Conservation (phyloP, 35 echinoderm and acorn worm species). For the Apostichopus japonicus region DNA sequence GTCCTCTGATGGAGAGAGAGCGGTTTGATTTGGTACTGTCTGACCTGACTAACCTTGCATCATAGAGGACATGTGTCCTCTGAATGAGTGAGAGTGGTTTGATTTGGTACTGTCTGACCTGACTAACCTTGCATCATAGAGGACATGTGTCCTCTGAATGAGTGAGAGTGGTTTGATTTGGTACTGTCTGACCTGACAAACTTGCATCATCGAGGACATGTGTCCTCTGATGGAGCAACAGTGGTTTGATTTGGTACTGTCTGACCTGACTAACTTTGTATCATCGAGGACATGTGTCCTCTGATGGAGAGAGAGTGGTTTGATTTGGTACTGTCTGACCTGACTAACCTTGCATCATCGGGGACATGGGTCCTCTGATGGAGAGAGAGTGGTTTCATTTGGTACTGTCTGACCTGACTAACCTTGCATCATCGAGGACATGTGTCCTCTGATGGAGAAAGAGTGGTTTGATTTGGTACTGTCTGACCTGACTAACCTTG, state of each 20-base stretch:
- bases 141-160: constrained; percentile 82
- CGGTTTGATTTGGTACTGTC: too few species aligned
- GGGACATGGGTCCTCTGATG: constrained; percentile 90
- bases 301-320: too few species aligned
- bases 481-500: constrained; percentile 79
- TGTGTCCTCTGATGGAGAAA: constrained; percentile 95
- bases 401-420: constrained; percentile 75
- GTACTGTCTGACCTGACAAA: constrained; percentile 88
- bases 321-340: too few species aligned
- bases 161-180: constrained; percentile 91
- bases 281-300: too few species aligned
- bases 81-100: constrained; percentile 92
- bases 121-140: constrained; percentile 54
- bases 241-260: constrained; percentile 88
- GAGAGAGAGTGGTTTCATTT: constrained; percentile 88
- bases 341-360: constrained; percentile 85
- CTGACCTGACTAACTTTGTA: constrained; percentile 62
- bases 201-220: constrained; percentile 90
- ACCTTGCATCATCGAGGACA: constrained; percentile 90
- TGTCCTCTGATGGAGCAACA: constrained; percentile 87
- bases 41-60: constrained; percentile 63
- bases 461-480: constrained; percentile 89
- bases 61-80: constrained; percentile 87
- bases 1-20: constrained; percentile 90
- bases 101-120: constrained; percentile 90